These are phyloP conservation scores for Tenthredo distinguenda DNA, from an alignment of 2,888 invertebrate species.

Conservation along the genomic window DNA sequence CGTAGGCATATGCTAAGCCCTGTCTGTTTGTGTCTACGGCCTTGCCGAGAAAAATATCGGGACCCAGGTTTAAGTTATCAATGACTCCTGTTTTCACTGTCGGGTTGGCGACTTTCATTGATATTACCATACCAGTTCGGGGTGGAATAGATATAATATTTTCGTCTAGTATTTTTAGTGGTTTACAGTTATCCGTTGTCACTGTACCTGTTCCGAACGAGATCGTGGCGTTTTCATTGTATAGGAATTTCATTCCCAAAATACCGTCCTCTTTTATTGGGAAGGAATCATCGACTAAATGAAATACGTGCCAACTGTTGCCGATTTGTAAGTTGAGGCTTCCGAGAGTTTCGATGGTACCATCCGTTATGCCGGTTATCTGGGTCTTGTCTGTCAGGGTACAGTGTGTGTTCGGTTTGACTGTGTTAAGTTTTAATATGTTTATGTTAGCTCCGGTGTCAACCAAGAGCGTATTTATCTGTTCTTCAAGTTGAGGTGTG, in stretches of 20 bases:
- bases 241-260: neutral
- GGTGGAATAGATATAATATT: neutral
- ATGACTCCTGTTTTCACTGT: neutral
- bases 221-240: neutral
- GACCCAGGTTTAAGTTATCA: neutral
- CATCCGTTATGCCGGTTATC: neutral
- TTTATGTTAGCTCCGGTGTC: neutral
- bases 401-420: neutral
- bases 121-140: neutral
- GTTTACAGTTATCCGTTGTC: neutral
- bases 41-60: neutral
- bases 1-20: neutral
- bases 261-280: slow-evolving; percentile 10
- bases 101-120: neutral
- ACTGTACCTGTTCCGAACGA: neutral
- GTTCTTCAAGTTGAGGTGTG: neutral
- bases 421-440: neutral
- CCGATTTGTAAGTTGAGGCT: neutral
- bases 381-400: neutral
- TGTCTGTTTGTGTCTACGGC: neutral
- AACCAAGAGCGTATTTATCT: neutral
- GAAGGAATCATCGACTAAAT: neutral
- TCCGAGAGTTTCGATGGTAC: neutral
- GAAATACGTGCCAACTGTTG: neutral
- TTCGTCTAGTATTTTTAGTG: neutral